These are phyloP conservation scores for Chaetorhynchus papuensis DNA, from an alignment of 2,113 vertebrate species.

Conservation along the genomic window DNA sequence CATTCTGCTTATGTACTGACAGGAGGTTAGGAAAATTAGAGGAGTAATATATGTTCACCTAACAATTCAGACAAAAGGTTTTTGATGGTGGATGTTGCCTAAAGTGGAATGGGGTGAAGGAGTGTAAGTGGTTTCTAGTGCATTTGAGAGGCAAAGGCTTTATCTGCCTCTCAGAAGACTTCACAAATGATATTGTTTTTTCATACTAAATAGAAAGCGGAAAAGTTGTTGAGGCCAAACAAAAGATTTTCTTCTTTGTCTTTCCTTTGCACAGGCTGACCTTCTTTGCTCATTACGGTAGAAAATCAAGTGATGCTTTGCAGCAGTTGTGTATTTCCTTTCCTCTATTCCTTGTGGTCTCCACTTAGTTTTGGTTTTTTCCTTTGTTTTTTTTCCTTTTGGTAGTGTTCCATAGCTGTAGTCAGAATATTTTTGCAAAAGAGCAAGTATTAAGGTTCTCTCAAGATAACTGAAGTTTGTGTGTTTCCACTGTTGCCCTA, in stretches of 20 bases:
- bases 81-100: not conserved
- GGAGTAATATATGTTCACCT: not conserved
- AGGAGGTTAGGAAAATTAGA: not conserved
- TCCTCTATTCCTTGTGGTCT: not conserved
- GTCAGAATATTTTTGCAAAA: not conserved
- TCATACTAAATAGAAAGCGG: not conserved
- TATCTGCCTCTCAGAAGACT: not conserved
- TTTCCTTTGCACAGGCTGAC: not conserved
- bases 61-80: not conserved
- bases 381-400: fast-evolving
- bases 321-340: not conserved
- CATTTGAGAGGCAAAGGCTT: not conserved
- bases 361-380: not conserved
- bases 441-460: not conserved
- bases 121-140: not conserved
- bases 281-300: not conserved
- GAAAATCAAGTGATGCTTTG: not conserved
- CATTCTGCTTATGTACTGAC: not conserved
- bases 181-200: not conserved
- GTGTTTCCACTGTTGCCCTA: not conserved
- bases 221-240: not conserved
- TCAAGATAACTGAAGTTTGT: not conserved
- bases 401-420: not conserved
- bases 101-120: not conserved
- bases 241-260: not conserved